phyloP scores from a whole-genome alignment of 2,888 invertebrate species.

The Campaea margaritaria region DNA sequence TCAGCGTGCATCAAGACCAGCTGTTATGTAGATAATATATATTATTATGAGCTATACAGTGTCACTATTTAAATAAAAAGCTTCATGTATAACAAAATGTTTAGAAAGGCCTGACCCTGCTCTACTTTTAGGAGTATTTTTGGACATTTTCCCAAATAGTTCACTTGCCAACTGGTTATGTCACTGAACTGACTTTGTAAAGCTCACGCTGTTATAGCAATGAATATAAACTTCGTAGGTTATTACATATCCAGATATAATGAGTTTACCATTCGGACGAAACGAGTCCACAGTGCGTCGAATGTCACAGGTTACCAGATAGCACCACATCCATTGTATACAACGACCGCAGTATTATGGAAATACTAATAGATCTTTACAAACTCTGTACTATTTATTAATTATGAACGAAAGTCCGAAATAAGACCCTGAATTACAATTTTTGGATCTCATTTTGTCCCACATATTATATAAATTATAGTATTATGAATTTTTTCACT shows the following conservation, averaged over 20 bases:
- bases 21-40: neutral
- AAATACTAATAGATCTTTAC: neutral
- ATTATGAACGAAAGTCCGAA: too few relatives aligned
- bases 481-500: too few relatives aligned
- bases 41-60: too few relatives aligned
- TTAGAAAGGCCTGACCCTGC: slow-evolving; percentile 8
- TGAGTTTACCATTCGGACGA: slow-evolving; percentile 21
- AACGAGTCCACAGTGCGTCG: slow-evolving; percentile 38
- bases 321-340: slow-evolving; percentile 41
- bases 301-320: slow-evolving; percentile 46
- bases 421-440: too few relatives aligned
- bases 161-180: slow-evolving; percentile 6
- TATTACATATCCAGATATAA: slow-evolving; percentile 38
- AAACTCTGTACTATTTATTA: neutral
- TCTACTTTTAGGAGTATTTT: slow-evolving; percentile 11
- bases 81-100: slow-evolving; percentile 5
- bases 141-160: slow-evolving; percentile 14
- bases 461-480: too few relatives aligned
- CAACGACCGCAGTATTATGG: slow-evolving; percentile 38
- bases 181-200: slow-evolving; percentile 2
- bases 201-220: slow-evolving; percentile 13
- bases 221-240: slow-evolving; percentile 29
- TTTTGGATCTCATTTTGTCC: too few relatives aligned
- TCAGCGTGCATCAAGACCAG: neutral
- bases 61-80: neutral